Conservation (phyloP, 2,888 invertebrate genomes). For the Andrena fulva region DNA sequence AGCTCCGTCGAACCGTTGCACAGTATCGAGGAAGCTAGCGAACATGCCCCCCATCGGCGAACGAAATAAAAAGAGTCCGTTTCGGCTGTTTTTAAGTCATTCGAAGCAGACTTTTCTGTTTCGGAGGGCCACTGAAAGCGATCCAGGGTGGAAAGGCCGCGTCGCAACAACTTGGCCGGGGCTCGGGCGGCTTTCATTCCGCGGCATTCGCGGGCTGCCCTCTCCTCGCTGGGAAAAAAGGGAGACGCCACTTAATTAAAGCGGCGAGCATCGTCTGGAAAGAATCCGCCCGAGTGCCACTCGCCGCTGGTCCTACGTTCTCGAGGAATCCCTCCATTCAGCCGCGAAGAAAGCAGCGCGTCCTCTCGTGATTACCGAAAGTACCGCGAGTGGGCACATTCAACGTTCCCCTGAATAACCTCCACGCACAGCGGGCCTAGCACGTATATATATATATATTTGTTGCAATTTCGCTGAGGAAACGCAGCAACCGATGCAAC, state of each 20-base stretch:
- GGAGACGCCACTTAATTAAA: slow-evolving; percentile 72
- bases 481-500: not conserved
- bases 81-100: slow-evolving; percentile 26
- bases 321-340: slow-evolving; percentile 62
- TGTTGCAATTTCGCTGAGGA: slow-evolving; percentile 12
- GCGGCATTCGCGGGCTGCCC: slow-evolving; percentile 30
- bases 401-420: slow-evolving; percentile 35
- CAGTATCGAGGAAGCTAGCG: not conserved
- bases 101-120: slow-evolving; percentile 10
- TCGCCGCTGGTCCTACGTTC: slow-evolving; percentile 55
- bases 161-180: slow-evolving; percentile 57
- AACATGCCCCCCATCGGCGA: not conserved
- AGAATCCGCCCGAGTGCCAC: slow-evolving; percentile 69
- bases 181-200: slow-evolving; percentile 59
- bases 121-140: slow-evolving; percentile 7
- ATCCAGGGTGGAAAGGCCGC: slow-evolving; percentile 4
- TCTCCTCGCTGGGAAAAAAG: slow-evolving; percentile 51
- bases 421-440: not conserved
- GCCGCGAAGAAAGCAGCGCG: slow-evolving; percentile 57
- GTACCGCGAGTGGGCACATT: slow-evolving; percentile 49
- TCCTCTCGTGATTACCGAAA: slow-evolving; percentile 45
- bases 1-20: not conserved
- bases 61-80: not conserved
- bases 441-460: not conserved
- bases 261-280: slow-evolving; percentile 65